Base-by-base conservation (phyloP, 2,797 vertebrate species). In the Cirrhinus mrigala region DNA sequence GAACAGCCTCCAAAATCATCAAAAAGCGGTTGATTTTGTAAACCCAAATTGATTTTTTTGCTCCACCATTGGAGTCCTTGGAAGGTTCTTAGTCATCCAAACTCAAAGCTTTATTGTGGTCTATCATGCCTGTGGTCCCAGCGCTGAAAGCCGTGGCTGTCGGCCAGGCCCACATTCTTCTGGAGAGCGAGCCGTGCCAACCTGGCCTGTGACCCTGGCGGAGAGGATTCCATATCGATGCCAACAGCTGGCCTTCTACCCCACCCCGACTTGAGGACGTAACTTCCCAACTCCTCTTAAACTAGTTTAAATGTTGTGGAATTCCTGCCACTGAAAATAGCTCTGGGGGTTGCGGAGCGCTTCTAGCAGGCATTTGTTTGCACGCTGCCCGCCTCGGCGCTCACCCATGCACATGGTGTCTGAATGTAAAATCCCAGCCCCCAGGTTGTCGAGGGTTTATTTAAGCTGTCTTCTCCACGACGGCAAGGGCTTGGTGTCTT, bases 261-360 rank as follows among this genome's bases (percentile, higher is more conserved):
- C 77, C 84, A 64, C 77, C 84, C 68, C 3, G 22, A 60, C 52
- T 37, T 80, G 24, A 16, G 50, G 64, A 84, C 64, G 62, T 70
- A 74, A 85, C 78, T 74, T 85, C 84, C 56, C 77, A 18, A 20
- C 56, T 80, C 84, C 69, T 73, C 69, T 54, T 29, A 64, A 80
- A 62, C 69, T 60, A 24, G 11, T 79, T 79, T 85, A 44, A 79
- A 85, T 62, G 69, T 74, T 74, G 46, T 66, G 56, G 84, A 85
- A 85, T 80, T 85, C 69, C 69, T 85, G 66, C 83, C 18, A 79
- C 84, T 81, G 84, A 80, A 80, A 85, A 80, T 85, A 85, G 69
- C 69, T 80, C 8, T 27, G 68, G 29, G 68, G 44, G 84, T 79
- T 64, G 76, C 66, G 62, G 74, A 71, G 80, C 24, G 24, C 29